These are phyloP conservation scores for Cecropterus lyciades DNA, from an alignment of 1,140 invertebrate genomes.

Conservation along the genomic window DNA sequence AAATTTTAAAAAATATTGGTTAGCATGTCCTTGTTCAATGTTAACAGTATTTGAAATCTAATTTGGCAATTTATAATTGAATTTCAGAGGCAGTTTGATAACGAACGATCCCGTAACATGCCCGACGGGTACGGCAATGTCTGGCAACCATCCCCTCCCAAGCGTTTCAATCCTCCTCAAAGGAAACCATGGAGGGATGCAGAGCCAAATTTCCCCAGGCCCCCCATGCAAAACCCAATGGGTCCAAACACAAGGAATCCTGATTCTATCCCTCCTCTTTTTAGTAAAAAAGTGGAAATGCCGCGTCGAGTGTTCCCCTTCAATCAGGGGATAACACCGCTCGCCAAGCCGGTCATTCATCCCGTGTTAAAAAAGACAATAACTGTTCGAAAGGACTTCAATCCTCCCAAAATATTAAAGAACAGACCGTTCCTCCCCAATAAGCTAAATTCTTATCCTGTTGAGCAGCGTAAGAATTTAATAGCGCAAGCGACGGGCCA, in stretches of 20 bases:
- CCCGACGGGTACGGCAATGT: slow-evolving; percentile 28
- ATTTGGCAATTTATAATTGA: slow-evolving; percentile 39
- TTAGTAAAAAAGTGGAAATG: too few relatives aligned
- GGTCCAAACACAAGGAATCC: slow-evolving; percentile 23
- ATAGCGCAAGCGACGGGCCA: slow-evolving; percentile 22
- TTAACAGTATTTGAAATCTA: slow-evolving; percentile 7
- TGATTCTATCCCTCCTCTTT: not conserved
- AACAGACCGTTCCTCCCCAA: slow-evolving; percentile 37
- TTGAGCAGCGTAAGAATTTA: slow-evolving; percentile 38
- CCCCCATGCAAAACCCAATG: not conserved
- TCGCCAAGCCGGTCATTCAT: not conserved
- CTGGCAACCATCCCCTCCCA: slow-evolving; percentile 39
- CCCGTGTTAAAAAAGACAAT: not conserved
- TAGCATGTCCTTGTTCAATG: not conserved
- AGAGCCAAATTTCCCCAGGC: slow-evolving; percentile 1
- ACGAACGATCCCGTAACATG: slow-evolving; percentile 36
- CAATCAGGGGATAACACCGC: not conserved
- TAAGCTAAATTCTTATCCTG: slow-evolving; percentile 37
- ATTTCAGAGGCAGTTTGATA: slow-evolving; percentile 59
- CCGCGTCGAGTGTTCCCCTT: not conserved
- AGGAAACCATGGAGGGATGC: slow-evolving; percentile 36
- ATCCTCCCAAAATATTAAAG: slow-evolving; percentile 50
- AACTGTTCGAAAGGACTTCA: slow-evolving; percentile 36
- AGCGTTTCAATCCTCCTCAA: slow-evolving; percentile 35
- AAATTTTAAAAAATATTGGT: too few relatives aligned